Conservation (phyloP, 2,888 invertebrate genomes). For the Lithophane socia region DNA sequence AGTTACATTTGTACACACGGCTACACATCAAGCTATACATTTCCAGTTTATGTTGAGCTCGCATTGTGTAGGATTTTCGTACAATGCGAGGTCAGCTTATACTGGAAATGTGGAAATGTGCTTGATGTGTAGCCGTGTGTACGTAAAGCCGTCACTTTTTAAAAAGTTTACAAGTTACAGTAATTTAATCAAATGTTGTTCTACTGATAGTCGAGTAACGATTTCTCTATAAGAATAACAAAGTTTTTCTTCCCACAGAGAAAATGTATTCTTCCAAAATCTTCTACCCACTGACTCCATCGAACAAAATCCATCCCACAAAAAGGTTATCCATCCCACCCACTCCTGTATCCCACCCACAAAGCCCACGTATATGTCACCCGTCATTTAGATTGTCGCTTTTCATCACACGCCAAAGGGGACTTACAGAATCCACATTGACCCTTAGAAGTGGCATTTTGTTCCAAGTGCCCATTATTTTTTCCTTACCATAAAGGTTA, state of each 20-base stretch:
- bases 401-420: slow-evolving; percentile 86
- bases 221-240: background rate
- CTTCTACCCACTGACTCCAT: background rate
- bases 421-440: slow-evolving; percentile 74
- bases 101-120: no score
- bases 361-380: slow-evolving; percentile 87
- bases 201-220: background rate
- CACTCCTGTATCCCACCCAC: slow-evolving; percentile 62
- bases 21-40: no score
- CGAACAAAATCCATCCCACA: background rate
- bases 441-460: slow-evolving; percentile 81
- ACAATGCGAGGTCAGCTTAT: no score
- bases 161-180: no score
- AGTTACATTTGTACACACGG: no score
- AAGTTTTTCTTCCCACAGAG: background rate
- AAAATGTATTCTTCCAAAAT: background rate
- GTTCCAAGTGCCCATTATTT: slow-evolving; percentile 84
- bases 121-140: no score
- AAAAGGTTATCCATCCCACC: slow-evolving; percentile 40
- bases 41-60: no score
- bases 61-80: no score
- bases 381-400: slow-evolving; percentile 89
- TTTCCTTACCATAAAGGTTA: slow-evolving; percentile 88
- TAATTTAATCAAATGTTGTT: no score
- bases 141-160: no score